A percentile compares a stretch with the other conserved stretches of the same genome.
Evolutionary conservation across 2,113 vertebrate species (phyloP).

Genomic region (Plotosus lineatus): DNA sequence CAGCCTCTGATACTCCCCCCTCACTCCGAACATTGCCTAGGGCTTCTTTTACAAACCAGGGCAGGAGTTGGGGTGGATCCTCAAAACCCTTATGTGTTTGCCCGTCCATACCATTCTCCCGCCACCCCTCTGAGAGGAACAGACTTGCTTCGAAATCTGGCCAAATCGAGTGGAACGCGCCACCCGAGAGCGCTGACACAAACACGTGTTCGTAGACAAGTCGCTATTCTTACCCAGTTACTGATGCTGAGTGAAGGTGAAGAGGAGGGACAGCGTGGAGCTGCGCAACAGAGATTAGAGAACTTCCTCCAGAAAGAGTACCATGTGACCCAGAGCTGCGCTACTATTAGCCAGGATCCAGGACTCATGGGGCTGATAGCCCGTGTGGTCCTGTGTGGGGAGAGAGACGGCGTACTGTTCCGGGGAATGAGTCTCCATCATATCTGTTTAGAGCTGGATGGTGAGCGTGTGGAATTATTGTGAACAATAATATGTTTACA

Average conservation of each 20-base stretch:
- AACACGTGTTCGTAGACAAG: constrained; percentile 71
- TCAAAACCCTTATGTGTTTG: constrained; percentile 75
- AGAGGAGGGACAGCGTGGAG: constrained; percentile 58
- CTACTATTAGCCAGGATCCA: constrained; percentile 69
- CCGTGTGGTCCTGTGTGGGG: constrained; percentile 75
- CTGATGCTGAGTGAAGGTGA: constrained; percentile 72
- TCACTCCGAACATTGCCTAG: constrained; percentile 74
- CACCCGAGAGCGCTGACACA: constrained; percentile 69
- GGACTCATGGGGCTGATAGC: constrained; percentile 74
- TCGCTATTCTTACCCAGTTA: constrained; percentile 76
- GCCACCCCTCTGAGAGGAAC: constrained; percentile 75
- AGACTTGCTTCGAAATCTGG: constrained; percentile 74
- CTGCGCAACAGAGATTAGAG: constrained; percentile 67
- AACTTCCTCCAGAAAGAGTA: constrained; percentile 75
- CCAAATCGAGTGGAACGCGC: constrained; percentile 72
- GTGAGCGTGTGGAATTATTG: constrained; percentile 57
- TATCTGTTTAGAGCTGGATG: constrained; percentile 78
- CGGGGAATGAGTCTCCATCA: constrained; percentile 78
- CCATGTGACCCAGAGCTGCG: constrained; percentile 75
- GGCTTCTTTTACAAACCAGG: constrained; percentile 74
- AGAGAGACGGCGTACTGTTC: constrained; percentile 75
- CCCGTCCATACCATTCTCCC: constrained; percentile 75
- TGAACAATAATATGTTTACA: not conserved
- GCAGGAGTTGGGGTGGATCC: constrained; percentile 75
- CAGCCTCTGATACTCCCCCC: constrained; percentile 75